Base-by-base conservation (phyloP, 2,888 invertebrate species). In the Deilephila porcellus region DNA sequence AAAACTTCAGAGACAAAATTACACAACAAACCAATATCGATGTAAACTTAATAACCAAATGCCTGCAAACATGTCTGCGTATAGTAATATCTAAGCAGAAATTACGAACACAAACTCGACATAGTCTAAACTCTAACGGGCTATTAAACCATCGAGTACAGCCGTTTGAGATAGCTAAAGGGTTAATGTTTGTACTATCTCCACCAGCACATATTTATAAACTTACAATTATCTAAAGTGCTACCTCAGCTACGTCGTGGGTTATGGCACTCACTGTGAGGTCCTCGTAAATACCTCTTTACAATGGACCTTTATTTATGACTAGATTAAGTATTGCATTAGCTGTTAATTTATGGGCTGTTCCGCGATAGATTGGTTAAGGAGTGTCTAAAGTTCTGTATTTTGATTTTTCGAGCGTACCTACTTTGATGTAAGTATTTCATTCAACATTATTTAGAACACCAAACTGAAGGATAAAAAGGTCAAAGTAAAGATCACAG, bases 141-240 rank as follows among this genome's bases (percentile, higher is more conserved):
- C 56, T 56, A 56, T 56, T 56, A 56, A 56, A 17, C 6, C 32
- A 19, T 2, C 62, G 32, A 62, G 62, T 63, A 34, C 62, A 63
- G 32, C 56, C 56, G 56, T 63, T 77, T 75, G 70, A 77, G 80
- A 78, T 80, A 78, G 73, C 75, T 74, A 71, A 77, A 77, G 75
- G 76, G 73, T 76, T 67, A 45, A 45, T 52, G 52, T 77, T 77
- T 76, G 76, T 76, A 74, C 79, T 78, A 83, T 82, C 79, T 78
- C 64, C 59, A 71, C 74, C 76, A 75, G 74, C 81, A 82, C 78
- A 80, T 76, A 79, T 76, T 80, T 79, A 78, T 77, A 76, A 81
- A 82, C 77, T 77, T 70, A 75, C 76, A 77, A 84, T 85, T 83
- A 86, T 81, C 85, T 83, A 79, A 81, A 88, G 83, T 86, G 83